Conservation (phyloP, 2,888 invertebrate genomes). For the Ennomos fuscantarius region DNA sequence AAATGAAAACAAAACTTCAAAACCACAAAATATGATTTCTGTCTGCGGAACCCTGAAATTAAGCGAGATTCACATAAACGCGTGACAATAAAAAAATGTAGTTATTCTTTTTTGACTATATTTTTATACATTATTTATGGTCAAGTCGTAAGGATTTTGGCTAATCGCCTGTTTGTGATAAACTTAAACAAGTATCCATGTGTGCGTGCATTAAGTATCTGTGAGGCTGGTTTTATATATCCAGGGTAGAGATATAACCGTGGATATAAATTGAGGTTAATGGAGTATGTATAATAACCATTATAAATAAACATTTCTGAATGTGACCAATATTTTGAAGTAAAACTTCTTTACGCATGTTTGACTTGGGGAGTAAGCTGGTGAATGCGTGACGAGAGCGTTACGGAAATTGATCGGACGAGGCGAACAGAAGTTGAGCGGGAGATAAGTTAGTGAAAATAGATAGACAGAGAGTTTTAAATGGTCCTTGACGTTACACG, state of each 20-base stretch:
- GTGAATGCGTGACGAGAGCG: no score
- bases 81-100: constrained; percentile 70
- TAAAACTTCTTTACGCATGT: no score
- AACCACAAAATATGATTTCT: not conserved
- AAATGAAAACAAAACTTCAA: no score
- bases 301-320: no score
- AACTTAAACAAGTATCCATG: constrained; percentile 57
- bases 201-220: constrained; percentile 63
- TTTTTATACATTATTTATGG: constrained; percentile 71
- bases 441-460: no score
- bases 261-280: constrained; percentile 18
- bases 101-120: constrained; percentile 61
- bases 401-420: no score
- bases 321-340: no score
- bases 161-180: constrained; percentile 70
- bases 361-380: no score
- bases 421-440: no score
- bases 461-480: no score
- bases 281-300: constrained; percentile 21
- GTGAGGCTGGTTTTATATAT: constrained; percentile 50
- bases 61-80: constrained; percentile 53
- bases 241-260: constrained; percentile 10
- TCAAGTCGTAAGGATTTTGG: constrained; percentile 66
- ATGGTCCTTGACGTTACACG: no score
- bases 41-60: constrained; percentile 53